Evolutionary conservation across 2,888 invertebrate genomes (phyloP), one percentile per base, ranked within the genome.

Genomic region (Pristionchus entomophagus): DNA sequence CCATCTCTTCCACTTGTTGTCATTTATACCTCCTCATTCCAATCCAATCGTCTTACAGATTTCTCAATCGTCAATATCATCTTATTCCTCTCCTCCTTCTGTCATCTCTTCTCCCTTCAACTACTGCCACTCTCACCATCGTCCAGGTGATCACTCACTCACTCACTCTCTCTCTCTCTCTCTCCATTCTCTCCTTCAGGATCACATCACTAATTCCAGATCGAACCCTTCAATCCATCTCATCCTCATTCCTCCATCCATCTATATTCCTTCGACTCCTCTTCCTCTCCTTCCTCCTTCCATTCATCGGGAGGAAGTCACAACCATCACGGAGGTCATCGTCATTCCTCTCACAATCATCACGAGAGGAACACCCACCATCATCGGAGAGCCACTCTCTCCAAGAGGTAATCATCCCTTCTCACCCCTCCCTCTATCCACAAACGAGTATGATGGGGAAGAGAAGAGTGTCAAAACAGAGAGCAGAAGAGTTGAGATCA

Each of bases 121-220:
- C 41, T n/a, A 73, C 73, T 41, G 41, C 73, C n/a, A 32, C 73
- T 5, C 82, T 56, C 82, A 82, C 82, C 56, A 82, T 82, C 59
- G 59, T 82, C 49, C 82, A 38, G 49, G 38, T 82, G 19, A 32
- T 35, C 22, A 14, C n/a, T 59, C 2, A 2, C 80, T 32, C 6
- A 32, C 45, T n/a, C 6, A 32, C 78, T 29, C 29, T 26, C 22
- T 2, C 22, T n/a, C 51, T 49, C n/a, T n/a, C n/a, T n/a, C n/a
- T n/a, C n/a, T n/a, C n/a, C n/a, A n/a, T n/a, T n/a, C n/a, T n/a
- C n/a, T n/a, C n/a, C n/a, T n/a, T n/a, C n/a, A n/a, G n/a, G n/a
- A n/a, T n/a, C n/a, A n/a, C n/a, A n/a, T 51, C 51, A 51, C 51
- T 32, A 0, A 19, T 35, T 38, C 12, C 82, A 59, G 56, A 38